Conservation (phyloP, 2,888 invertebrate species). For the Hypercompe scribonia region DNA sequence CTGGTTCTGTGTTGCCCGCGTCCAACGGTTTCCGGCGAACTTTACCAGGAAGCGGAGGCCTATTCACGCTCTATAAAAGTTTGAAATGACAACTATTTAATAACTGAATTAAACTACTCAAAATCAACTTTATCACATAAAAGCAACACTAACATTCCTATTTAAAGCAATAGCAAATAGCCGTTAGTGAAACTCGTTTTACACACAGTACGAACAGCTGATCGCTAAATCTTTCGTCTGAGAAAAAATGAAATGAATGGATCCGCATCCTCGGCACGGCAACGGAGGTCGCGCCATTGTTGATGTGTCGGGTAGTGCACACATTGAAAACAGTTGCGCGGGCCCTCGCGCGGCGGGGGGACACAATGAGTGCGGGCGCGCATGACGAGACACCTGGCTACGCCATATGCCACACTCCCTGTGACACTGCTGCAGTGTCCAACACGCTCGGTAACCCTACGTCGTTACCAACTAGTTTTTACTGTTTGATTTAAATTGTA, state of each 20-base stretch:
- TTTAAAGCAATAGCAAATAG: slow-evolving; percentile 27
- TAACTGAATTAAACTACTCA: not conserved
- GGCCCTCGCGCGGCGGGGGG: slow-evolving; percentile 51
- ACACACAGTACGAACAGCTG: slow-evolving; percentile 51
- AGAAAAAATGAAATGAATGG: slow-evolving; percentile 49
- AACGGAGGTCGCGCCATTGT: slow-evolving; percentile 68
- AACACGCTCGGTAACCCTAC: slow-evolving; percentile 33
- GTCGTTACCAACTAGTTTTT: slow-evolving; percentile 9
- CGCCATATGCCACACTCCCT: slow-evolving; percentile 78
- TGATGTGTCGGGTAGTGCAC: slow-evolving; percentile 69
- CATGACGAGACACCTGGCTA: slow-evolving; percentile 85
- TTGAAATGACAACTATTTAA: not conserved
- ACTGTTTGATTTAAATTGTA: slow-evolving; percentile 10
- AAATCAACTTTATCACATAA: not conserved
- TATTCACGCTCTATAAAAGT: too few species aligned
- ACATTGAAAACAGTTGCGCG: slow-evolving; percentile 55
- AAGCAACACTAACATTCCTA: not conserved
- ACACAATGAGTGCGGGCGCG: slow-evolving; percentile 84
- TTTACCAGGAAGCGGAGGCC: too few species aligned
- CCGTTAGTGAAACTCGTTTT: slow-evolving; percentile 48
- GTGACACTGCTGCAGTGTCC: slow-evolving; percentile 37
- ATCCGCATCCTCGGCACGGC: slow-evolving; percentile 45
- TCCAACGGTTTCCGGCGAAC: too few species aligned
- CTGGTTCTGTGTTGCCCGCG: too few species aligned
- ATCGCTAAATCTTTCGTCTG: slow-evolving; percentile 48